Evolutionary conservation across 2,113 vertebrate genomes (phyloP).

Genomic region (Naja naja): DNA sequence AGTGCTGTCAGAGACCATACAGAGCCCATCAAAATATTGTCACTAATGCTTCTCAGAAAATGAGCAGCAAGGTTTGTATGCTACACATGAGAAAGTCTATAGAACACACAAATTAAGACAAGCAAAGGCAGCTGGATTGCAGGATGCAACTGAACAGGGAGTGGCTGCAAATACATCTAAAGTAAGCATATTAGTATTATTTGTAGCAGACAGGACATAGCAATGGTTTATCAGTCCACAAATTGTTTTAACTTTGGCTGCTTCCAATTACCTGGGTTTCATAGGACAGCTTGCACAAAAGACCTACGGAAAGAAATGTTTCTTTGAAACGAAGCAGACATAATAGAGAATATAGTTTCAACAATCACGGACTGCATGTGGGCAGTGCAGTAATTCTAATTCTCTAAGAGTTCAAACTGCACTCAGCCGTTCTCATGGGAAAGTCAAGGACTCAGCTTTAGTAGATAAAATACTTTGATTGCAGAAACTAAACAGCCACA

Average conservation of each 20-base stretch:
- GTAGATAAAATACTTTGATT: not conserved
- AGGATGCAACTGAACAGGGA: not conserved
- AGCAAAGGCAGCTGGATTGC: not conserved
- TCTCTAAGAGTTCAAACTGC: not conserved
- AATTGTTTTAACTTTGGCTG: not conserved
- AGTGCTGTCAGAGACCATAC: not conserved
- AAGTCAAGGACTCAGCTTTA: not conserved
- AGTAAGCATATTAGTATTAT: not conserved
- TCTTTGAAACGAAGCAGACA: not conserved
- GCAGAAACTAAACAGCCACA: not conserved
- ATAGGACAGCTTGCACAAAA: not conserved
- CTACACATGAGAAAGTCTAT: not conserved
- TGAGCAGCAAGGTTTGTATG: not conserved
- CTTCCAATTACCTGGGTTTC: not conserved
- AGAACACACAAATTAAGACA: not conserved
- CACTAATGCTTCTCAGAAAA: not conserved
- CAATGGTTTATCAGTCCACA: not conserved
- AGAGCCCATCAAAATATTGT: not conserved
- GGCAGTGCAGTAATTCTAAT: not conserved
- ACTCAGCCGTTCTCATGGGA: not conserved
- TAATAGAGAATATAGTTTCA: not conserved
- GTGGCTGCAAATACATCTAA: not conserved
- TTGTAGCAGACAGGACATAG: not conserved
- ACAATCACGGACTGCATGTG: not conserved
- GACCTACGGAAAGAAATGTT: not conserved